Evolutionary conservation across 2,888 invertebrate genomes (phyloP), one percentile per base, ranked within the genome.

Genomic region (Proisotoma minuta): DNA sequence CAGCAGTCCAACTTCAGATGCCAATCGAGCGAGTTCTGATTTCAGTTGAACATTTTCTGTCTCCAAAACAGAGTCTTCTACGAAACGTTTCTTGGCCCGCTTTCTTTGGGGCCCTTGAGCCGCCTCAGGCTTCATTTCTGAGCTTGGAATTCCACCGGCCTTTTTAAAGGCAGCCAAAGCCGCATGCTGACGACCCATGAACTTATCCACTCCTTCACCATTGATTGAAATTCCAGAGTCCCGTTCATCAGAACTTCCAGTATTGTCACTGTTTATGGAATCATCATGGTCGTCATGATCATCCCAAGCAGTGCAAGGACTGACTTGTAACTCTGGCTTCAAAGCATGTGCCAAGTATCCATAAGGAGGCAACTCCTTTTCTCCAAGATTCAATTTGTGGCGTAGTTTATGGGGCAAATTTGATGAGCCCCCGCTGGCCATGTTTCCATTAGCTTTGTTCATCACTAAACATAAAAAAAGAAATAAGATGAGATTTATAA

Each of bases 331-430:
- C 77, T 91, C 91, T n/a, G 43, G 43, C 77, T 91, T 91, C 76
- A 91, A 89, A 76, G 89, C 88, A 76, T 90, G 90, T 50, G 90
- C 82, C 61, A 89, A 82, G 15, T 88, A 89, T 63, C 84, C 84
- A 22, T 68, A 73, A 10, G 91, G 91, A n/a, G 77, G 76, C 12
- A 28, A 3, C 77, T 92, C 92, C 77, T 91, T 91, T 77, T 92
- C 92, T 10, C 91, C 91, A 66, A 93, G 82, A 76, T 91, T 88
- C 39, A 89, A 88, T 79, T 94, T 94, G 82, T 94, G 93, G 76
- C 94, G 86, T 70, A 94, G 82, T 77, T 94, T 94, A 74, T 91
- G 84, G 2, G 94, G 94, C 77, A 94, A 82, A 77, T 89, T 89
- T 24, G 72, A 72, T 29, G 67, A 63, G 12, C 69, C 70, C 18